These are phyloP conservation scores for Hydrotaea cyrtoneurina DNA, from an alignment of 2,888 invertebrate genomes.

Conservation along the genomic window DNA sequence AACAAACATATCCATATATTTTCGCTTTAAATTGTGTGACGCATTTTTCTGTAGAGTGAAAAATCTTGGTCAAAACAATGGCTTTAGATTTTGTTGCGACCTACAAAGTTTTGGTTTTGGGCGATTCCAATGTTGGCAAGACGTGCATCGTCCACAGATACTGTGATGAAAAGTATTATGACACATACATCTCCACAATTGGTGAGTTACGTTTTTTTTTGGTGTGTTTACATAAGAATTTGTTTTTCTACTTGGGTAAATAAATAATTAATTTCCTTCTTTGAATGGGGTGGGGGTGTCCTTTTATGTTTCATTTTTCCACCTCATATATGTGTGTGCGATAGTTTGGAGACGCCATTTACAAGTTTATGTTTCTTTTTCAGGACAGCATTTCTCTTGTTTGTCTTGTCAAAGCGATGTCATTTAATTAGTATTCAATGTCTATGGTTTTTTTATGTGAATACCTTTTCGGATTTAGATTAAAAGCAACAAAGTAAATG, in stretches of 20 bases:
- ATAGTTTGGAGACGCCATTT: conserved; percentile 12
- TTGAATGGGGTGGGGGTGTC: neutral
- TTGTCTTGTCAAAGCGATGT: conserved; percentile 23
- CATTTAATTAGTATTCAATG: conserved; percentile 36
- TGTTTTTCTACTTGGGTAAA: conserved; percentile 8
- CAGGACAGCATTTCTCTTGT: neutral
- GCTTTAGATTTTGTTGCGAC: conserved; percentile 93
- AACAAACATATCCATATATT: conserved; percentile 1
- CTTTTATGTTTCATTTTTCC: neutral
- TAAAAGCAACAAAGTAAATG: neutral
- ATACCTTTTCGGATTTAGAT: neutral
- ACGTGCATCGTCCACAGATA: conserved; percentile 94
- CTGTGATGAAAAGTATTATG: conserved; percentile 94
- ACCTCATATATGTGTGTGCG: neutral
- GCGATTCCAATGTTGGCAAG: conserved; percentile 94
- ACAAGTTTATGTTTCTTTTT: neutral
- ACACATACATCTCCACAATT: conserved; percentile 94
- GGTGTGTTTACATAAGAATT: conserved; percentile 36
- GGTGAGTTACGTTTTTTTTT: conserved; percentile 83
- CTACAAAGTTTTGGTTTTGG: conserved; percentile 92
- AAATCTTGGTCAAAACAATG: conserved; percentile 81
- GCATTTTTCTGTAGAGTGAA: conserved; percentile 6
- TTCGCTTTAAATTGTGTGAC: conserved; percentile 18
- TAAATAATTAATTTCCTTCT: conserved; percentile 38
- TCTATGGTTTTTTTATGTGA: neutral